Base-by-base conservation (phyloP, 2,888 invertebrate genomes). In the Invenusta paracnida region DNA sequence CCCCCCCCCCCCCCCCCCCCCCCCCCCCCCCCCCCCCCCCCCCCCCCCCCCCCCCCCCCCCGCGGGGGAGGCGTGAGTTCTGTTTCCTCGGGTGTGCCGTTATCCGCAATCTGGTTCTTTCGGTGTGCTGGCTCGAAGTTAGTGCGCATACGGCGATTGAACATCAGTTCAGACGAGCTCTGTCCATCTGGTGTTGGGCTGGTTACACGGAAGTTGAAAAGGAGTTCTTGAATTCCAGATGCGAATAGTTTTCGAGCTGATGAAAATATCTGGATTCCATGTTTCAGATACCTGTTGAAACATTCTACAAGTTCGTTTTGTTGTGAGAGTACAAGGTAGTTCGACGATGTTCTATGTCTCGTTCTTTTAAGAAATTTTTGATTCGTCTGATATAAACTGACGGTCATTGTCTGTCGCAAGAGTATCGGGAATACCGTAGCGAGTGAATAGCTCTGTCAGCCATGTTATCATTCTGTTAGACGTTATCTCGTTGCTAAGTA, bases 331-430 rank as follows among this genome's bases (percentile, higher is more conserved):
- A 79, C 0, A 29, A 27, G 23, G 29, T 11, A 0, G 81, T 30
- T 5, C 29, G 29, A 1, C 67, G 0, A 2, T 82, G 85, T 0
- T 17, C 2, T 0, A 85, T 82, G 17, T 67, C 85, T 13, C 73
- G 23, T 23, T 23, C 2, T 1, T 1, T 25, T 79, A 29, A 29
- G 28, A 86, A 86, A 0, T 86, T 23, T 25, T 0, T 0, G 29
- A 86, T 66, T 67, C 67, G 11, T 67, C 5, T 0, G 85, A 85
- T 0, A 23, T 85, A 2, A 85, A 86, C 30, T 86, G 85, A 0
- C 66, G 25, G 0, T 84, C 85, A 27, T 85, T 73, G 25, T 86
- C 85, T 0, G 85, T 48, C 0, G 67, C 67, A 0, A 86, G n/a
- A 25, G 29, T 29, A 11, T 67, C 67, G 0, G 30, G 31, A 13